Evolutionary conservation across 2,888 invertebrate species (phyloP).

Genomic region (Monoplex corrugatus): DNA sequence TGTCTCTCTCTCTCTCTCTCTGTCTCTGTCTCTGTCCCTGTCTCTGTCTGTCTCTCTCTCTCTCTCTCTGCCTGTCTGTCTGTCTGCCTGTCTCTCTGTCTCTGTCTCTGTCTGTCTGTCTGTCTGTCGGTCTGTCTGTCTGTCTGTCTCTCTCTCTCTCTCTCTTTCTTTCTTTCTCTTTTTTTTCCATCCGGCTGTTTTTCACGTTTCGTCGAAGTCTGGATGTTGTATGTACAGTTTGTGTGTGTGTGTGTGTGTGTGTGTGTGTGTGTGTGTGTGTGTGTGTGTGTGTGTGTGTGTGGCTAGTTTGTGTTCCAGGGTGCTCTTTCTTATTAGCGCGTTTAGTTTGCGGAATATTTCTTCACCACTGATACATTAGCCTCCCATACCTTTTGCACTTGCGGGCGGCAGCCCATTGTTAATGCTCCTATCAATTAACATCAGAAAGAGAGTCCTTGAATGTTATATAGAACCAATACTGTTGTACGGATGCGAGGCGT

Average conservation of each 20-base stretch:
- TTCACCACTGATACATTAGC: too few species aligned
- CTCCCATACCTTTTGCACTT: too few species aligned
- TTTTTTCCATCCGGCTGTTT: background rate
- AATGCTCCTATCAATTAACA: background rate
- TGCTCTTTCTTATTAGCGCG: too few species aligned
- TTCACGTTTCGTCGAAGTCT: background rate
- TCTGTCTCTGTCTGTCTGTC: too few species aligned
- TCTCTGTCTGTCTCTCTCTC: background rate
- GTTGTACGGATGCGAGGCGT: too few species aligned
- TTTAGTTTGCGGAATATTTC: too few species aligned
- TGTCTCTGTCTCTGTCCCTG: background rate
- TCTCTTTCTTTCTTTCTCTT: background rate
- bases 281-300: background rate
- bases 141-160: background rate
- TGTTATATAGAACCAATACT: too few species aligned
- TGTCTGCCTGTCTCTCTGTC: background rate
- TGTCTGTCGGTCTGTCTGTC: background rate
- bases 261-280: background rate
- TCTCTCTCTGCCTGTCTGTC: too few species aligned
- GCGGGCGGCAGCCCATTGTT: too few species aligned
- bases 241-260: constrained; percentile 10
- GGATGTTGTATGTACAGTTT: background rate
- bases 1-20: background rate
- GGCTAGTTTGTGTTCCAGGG: too few species aligned
- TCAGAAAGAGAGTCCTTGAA: too few species aligned